These are phyloP conservation scores for Lutraria rhynchaena DNA, from an alignment of 1,140 invertebrate genomes.

Conservation along the genomic window DNA sequence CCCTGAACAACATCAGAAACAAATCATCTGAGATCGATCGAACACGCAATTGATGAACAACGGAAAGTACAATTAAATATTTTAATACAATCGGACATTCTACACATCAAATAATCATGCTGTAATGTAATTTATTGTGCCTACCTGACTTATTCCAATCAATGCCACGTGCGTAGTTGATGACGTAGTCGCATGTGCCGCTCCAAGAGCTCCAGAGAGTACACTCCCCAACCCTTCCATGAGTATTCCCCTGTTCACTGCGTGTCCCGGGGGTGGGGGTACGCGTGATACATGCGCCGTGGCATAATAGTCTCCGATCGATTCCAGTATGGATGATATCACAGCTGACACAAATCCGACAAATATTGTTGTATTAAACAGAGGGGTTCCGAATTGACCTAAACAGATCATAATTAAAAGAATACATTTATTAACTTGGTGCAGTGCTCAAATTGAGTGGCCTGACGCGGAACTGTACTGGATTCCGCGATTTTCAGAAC, in stretches of 20 bases:
- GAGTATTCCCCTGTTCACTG: slow-evolving; percentile 88
- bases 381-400: slow-evolving; percentile 82
- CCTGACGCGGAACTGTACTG: too few relatives aligned
- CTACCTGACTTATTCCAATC: slow-evolving; percentile 68
- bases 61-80: not conserved
- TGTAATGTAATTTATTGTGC: too few relatives aligned
- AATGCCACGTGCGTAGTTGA: slow-evolving; percentile 82
- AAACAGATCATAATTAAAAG: not conserved
- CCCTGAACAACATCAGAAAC: not conserved
- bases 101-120: too few relatives aligned
- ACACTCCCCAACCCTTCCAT: slow-evolving; percentile 92
- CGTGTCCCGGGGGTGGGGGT: slow-evolving; percentile 80
- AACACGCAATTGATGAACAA: not conserved
- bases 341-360: slow-evolving; percentile 81
- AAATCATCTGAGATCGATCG: not conserved
- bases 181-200: slow-evolving; percentile 91
- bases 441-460: too few relatives aligned
- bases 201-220: slow-evolving; percentile 91
- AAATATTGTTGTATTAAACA: slow-evolving; percentile 77
- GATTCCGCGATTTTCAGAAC: too few relatives aligned
- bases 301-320: slow-evolving; percentile 83
- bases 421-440: too few relatives aligned
- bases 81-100: too few relatives aligned
- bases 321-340: slow-evolving; percentile 81
- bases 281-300: slow-evolving; percentile 77